Evolutionary conservation across 2,113 vertebrate genomes (phyloP), one percentile per base, ranked within the genome.

Genomic region (Dendrocopos noguchii): DNA sequence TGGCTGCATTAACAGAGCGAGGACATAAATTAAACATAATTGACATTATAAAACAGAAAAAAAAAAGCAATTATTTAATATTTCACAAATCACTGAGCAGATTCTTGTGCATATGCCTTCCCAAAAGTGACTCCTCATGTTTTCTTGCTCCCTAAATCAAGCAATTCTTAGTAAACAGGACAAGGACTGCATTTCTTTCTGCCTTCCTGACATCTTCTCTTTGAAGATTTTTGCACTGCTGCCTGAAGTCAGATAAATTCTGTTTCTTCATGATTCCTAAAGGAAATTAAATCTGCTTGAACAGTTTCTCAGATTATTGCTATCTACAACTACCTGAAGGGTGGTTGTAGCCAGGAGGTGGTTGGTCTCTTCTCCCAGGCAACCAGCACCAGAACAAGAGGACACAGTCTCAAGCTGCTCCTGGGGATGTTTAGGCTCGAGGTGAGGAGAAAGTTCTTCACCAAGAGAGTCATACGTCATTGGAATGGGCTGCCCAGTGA

Each of bases 231-330:
- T 88, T 72, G 7, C 5, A 1, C 25, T 52, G 2, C 57, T 67
- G 13, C 33, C 73, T 83, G 66, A 80, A 85, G 57, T 72, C 31
- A 71, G 12, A 25, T 75, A 74, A 44, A 78, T 68, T 67, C 68
- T 71, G 34, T 80, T 95, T 95, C 53, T 74, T 65, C 18, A 34
- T 1, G 0, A 80, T 80, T 84, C 77, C 77, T 84, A 81, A 71
- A 64, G 88, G 82, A 90, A 95, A 90, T 47, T 3, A 93, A 72
- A 84, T 78, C 46, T 65, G 24, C 15, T 72, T 59, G 31, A 90
- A 85, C 34, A 74, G 7, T 24, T 66, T 66, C 68, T 74, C 36
- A 64, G 56, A 71, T 88, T 39, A 39, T 39, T 39, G 39, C 39
- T 39, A 10, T 11, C 39, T 39, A 39, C 39, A 39, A 39, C 10